phyloP scores from a whole-genome alignment of 2,797 vertebrate species.

The Arrhamphus sclerolepis region DNA sequence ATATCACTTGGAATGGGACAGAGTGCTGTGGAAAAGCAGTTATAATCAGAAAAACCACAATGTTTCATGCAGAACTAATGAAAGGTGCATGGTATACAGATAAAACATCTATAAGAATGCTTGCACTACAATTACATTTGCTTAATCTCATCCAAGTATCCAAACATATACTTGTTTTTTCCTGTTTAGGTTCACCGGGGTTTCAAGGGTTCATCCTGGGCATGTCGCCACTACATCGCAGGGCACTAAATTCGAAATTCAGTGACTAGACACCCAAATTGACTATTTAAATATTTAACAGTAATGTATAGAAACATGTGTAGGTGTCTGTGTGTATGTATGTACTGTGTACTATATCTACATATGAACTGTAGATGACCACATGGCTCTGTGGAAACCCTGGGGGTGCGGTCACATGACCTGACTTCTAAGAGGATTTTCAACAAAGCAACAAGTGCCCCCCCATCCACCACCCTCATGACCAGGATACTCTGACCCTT shows the following conservation, averaged over 20 bases:
- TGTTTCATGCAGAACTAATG: constrained; percentile 3
- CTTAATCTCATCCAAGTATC: background rate
- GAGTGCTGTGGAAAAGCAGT: constrained; percentile 38
- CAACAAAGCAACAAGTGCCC: constrained; percentile 47
- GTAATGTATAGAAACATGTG: no score
- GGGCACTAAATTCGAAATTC: no score
- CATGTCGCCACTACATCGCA: no score
- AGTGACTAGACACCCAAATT: no score
- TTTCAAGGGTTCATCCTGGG: no score
- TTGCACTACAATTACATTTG: background rate
- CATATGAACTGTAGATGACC: constrained; percentile 20
- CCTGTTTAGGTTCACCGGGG: no score
- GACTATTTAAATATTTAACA: no score
- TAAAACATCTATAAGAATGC: background rate
- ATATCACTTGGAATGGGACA: constrained; percentile 12
- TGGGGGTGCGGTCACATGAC: constrained; percentile 59
- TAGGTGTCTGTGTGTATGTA: no score
- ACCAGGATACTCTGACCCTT: constrained; percentile 39
- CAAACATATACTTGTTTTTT: no score
- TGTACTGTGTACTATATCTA: background rate
- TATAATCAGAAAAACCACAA: constrained; percentile 41
- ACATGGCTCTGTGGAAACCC: constrained; percentile 26
- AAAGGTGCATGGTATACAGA: background rate
- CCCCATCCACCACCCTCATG: constrained; percentile 22
- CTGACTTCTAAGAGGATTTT: constrained; percentile 71